Evolutionary conservation across 2,113 vertebrate species (phyloP), one percentile per base, ranked within the genome.

Genomic region (Cavia porcellus): DNA sequence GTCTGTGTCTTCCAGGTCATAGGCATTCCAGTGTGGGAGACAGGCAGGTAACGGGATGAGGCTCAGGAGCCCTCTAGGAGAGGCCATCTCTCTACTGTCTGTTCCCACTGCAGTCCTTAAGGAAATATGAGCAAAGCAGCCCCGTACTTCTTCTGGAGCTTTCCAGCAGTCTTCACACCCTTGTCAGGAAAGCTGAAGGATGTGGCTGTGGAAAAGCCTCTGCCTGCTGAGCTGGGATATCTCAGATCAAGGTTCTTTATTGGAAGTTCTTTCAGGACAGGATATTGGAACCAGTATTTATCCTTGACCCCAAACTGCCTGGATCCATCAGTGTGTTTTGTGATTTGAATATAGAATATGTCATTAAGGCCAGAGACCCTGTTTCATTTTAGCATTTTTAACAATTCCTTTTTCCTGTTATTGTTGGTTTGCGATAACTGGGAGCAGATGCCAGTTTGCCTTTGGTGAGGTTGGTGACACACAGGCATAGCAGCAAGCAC

Each of bases 121-220:
- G 7, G 28, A 64, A 42, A 52, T 20, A 0, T 32, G 55, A 74
- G 42, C 32, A 45, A 28, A 50, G 64, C 0, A 10, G 32, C 30
- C 79, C 50, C 15, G 14, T 15, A 0, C 0, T 24, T 70, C 87
- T 96, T 97, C 81, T 80, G 92, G 32, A 91, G 0, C 61, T 92
- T 95, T 72, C 55, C 35, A 35, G 20, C 25, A 90, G 15, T 64
- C 96, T 90, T 79, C 96, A 96, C 90, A 82, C 14, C 10, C 52
- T 94, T 55, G n/a, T 64, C 75, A 82, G 95, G 22, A 85, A 92
- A 94, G 96, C 77, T 25, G 64, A 92, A 91, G 94, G 83, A 70
- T 4, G 6, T 7, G 28, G 62, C n/a, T n/a, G 8, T 4, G 3
- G 59, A 86, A 82, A 82, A 50, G n/a, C 22, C 15, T 17, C 25